phyloP scores from a whole-genome alignment of 1,140 invertebrate species.

The Chironomus tepperi region DNA sequence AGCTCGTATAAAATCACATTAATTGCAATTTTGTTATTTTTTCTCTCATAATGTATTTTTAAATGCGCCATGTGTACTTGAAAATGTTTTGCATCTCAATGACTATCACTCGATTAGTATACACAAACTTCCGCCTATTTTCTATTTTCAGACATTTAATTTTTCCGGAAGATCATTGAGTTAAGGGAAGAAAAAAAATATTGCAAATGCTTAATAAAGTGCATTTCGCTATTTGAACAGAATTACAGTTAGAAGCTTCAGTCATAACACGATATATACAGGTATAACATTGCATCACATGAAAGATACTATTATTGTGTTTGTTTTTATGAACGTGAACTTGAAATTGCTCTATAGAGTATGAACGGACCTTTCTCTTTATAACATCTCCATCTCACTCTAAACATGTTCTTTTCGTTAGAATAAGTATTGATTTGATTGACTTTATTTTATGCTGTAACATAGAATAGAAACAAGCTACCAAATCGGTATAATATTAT shows the following conservation, averaged over 20 bases:
- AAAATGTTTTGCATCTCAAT: constrained; percentile 13
- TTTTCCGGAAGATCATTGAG: constrained; percentile 7
- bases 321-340: constrained; percentile 1
- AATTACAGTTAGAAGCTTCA: constrained; percentile 9
- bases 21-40: not conserved
- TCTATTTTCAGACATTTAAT: constrained; percentile 13
- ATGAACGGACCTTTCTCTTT: not conserved
- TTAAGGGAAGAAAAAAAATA: not conserved
- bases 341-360: not conserved
- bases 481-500: not conserved
- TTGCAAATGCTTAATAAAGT: constrained; percentile 8
- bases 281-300: not conserved
- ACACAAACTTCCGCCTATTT: not conserved
- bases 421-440: not conserved
- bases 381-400: not conserved
- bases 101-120: not conserved
- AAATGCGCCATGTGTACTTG: not conserved
- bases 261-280: not conserved
- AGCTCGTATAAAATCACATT: not conserved
- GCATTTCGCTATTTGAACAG: not conserved
- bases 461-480: not conserved
- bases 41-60: not conserved
- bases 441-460: not conserved
- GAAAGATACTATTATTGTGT: not conserved
- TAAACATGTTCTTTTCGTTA: not conserved